Base-by-base conservation (phyloP, 2,113 vertebrate genomes). In the Cacatua alba region DNA sequence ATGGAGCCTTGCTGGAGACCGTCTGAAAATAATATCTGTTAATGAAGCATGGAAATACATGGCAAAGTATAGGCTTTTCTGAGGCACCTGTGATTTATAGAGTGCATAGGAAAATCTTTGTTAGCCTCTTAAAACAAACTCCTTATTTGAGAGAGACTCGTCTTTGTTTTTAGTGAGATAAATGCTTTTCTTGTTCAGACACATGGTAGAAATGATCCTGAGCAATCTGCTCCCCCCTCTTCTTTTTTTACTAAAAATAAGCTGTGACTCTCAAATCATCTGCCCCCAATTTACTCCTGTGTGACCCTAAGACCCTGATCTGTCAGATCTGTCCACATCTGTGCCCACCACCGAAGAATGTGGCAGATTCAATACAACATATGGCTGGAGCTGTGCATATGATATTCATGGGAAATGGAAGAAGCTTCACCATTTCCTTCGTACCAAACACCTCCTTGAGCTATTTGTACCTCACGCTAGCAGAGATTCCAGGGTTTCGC, bases 201-300 rank as follows among this genome's bases (percentile, higher is more conserved):
- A 98, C 97, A 97, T 97, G 96, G 96, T 93, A 93, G 96, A 97
- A 97, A 96, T 82, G 81, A 95, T 72, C 74, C 89, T 70, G 90
- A 97, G 97, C 96, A 97, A 98, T 95, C 97, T 97, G 95, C 91
- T 51, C 1, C 3, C 21, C 35, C 8, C 44, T 13, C 21, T 13
- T 24, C 62, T 19, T 68, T 92, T 94, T 96, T 96, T 80, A 39
- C 98, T 98, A 97, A 97, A 98, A 98, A 98, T 98, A 98, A 97
- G 97, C 97, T 97, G 96, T 96, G 98, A 97, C 97, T 97, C 96
- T 98, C 97, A 97, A 98, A 97, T 99, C 99, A 99, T 99, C 99
- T 99, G 99, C 99, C 99, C 99, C 98, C 98, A 99, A 99, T 99
- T 99, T 99, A 99, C 98, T 99, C 98, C 97, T 96, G 96, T 57